A percentile compares a stretch with the other conserved stretches of the same genome.
Evolutionary conservation across 2,797 vertebrate species (phyloP).

Genomic region (Amblyopsis hoosieri): DNA sequence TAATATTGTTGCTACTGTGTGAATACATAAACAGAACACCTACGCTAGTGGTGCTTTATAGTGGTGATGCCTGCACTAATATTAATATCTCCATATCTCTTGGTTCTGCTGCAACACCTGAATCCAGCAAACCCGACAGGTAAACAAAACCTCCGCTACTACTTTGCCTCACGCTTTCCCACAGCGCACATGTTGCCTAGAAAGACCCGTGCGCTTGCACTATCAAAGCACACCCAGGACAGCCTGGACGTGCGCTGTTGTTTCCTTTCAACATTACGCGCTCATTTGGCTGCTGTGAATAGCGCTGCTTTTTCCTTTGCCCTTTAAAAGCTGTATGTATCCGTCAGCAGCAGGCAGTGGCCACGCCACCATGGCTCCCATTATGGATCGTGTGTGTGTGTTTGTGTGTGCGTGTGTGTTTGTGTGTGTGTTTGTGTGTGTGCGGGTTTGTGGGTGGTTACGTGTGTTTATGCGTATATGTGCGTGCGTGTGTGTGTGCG

Average conservation of each 20-base stretch:
- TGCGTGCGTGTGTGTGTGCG: constrained; percentile 14
- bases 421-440: neutral
- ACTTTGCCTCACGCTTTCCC: constrained; percentile 38
- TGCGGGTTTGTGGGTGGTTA: no score
- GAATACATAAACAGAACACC: no score
- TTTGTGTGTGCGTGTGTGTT: neutral
- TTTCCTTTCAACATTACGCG: constrained; percentile 34
- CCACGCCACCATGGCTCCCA: neutral
- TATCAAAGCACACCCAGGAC: neutral
- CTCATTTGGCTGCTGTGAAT: constrained; percentile 6
- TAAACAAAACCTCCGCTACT: constrained; percentile 74
- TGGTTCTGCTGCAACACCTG: constrained; percentile 79
- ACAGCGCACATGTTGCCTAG: constrained; percentile 24
- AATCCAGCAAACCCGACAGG: constrained; percentile 98
- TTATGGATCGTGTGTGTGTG: neutral
- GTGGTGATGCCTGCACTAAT: constrained; percentile 53
- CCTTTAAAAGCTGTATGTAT: neutral
- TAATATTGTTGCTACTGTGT: no score
- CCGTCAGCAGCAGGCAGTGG: neutral
- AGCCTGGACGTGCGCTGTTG: constrained; percentile 21
- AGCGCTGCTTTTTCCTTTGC: neutral
- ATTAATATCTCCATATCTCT: constrained; percentile 67
- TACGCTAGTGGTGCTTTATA: constrained; percentile 32
- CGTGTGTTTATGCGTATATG: no score
- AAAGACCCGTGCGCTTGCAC: neutral